Percentiles rank a stretch among this genome's conserved stretches.
Evolutionary conservation across 2,888 invertebrate species (phyloP).

Genomic region (Hypercompe scribonia): DNA sequence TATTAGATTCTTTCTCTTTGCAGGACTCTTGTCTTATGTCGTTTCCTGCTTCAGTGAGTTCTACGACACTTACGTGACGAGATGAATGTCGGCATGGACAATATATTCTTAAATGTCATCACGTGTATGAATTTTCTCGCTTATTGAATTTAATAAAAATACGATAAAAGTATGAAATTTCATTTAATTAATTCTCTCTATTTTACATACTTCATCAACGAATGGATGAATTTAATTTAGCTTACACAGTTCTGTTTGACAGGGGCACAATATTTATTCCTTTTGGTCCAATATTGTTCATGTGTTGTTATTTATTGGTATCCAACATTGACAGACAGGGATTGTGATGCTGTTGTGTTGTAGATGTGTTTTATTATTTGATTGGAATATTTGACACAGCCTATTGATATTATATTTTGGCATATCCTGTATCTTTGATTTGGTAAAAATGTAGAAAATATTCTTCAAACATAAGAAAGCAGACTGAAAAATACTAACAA

Average conservation of each 20-base stretch:
- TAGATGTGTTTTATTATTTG: constrained; percentile 11
- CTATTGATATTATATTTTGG: neutral
- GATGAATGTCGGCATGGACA: no score
- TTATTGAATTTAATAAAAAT: no score
- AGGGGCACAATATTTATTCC: constrained; percentile 41
- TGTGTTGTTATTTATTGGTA: constrained; percentile 42
- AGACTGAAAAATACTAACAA: no score
- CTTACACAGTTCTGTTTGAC: constrained; percentile 26
- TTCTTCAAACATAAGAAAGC: no score
- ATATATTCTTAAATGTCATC: no score
- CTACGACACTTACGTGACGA: no score
- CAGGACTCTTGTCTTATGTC: no score
- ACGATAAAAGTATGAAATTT: constrained; percentile 21
- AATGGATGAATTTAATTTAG: constrained; percentile 40
- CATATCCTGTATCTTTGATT: no score
- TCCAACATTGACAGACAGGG: constrained; percentile 18
- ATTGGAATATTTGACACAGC: neutral
- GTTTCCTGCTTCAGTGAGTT: no score
- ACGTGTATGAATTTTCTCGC: no score
- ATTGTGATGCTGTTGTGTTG: constrained; percentile 23
- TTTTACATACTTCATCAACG: constrained; percentile 32
- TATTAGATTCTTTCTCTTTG: no score
- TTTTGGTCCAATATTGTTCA: constrained; percentile 35
- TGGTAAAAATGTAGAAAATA: no score
- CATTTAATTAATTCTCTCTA: constrained; percentile 39